These are phyloP conservation scores for Turnix velox DNA, from an alignment of 2,113 vertebrate species.

Conservation along the genomic window DNA sequence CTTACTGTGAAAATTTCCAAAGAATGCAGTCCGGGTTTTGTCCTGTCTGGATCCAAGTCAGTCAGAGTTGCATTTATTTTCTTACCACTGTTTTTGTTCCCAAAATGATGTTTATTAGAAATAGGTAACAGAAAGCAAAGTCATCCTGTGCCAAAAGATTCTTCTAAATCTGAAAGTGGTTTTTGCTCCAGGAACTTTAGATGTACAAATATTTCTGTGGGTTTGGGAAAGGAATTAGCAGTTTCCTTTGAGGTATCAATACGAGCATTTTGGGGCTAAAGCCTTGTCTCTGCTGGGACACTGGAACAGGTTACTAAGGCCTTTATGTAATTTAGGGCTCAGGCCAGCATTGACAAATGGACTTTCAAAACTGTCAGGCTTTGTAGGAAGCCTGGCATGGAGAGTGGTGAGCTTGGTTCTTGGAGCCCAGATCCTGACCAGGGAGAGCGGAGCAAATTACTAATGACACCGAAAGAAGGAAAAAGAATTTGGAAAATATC, in stretches of 20 bases:
- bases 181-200: conserved; percentile 17
- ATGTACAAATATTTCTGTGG: conserved; percentile 51
- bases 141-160: conserved; percentile 2
- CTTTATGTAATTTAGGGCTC: conserved; percentile 56
- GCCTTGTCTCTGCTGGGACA: conserved; percentile 36
- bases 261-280: conserved; percentile 1
- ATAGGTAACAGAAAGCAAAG: conserved; percentile 51
- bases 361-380: conserved; percentile 66
- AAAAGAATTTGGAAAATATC: conserved; percentile 1
- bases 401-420: conserved; percentile 57
- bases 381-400: conserved; percentile 53
- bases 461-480: conserved; percentile 59
- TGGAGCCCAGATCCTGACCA: conserved; percentile 50
- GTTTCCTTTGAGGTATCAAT: conserved; percentile 25
- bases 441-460: conserved; percentile 61
- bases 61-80: conserved; percentile 14
- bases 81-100: conserved; percentile 21
- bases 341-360: conserved; percentile 64
- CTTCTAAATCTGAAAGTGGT: conserved; percentile 23
- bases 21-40: conserved; percentile 1
- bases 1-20: conserved; percentile 5
- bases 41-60: background rate
- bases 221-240: conserved; percentile 18
- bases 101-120: conserved; percentile 46
- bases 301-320: conserved; percentile 25